A percentile compares a stretch with the other conserved stretches of the same genome.
These are phyloP conservation scores for Lasioglossum morio DNA, from an alignment of 2,888 invertebrate genomes.

Conservation along the genomic window DNA sequence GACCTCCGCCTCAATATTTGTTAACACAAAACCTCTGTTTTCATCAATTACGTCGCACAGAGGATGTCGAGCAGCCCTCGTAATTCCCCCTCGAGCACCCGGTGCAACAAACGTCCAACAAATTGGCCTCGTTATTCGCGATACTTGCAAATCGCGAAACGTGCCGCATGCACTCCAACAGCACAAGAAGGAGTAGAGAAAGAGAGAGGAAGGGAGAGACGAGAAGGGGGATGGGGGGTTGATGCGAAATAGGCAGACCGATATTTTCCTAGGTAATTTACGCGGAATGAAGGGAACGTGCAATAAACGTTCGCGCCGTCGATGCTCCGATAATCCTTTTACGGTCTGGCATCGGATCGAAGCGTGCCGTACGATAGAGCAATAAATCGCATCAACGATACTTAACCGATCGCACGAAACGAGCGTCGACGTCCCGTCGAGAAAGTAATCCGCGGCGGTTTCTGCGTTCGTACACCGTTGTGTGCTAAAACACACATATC, in stretches of 20 bases:
- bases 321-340: conserved; percentile 27
- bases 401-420: conserved; percentile 41
- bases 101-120: conserved; percentile 6
- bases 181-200: neutral
- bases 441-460: conserved; percentile 52
- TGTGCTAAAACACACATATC: neutral
- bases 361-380: conserved; percentile 11
- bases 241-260: neutral
- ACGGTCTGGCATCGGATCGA: conserved; percentile 10
- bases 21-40: neutral
- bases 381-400: conserved; percentile 53
- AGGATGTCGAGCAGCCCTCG: neutral
- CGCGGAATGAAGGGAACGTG: conserved; percentile 7
- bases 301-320: conserved; percentile 16
- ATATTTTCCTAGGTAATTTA: conserved; percentile 13
- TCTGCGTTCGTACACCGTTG: neutral
- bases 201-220: neutral
- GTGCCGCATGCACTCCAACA: neutral
- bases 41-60: neutral
- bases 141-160: neutral
- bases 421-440: conserved; percentile 38
- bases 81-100: neutral
- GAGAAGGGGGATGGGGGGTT: neutral
- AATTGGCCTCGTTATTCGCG: conserved; percentile 1
- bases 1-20: too few relatives aligned